Evolutionary conservation across 2,888 invertebrate species (phyloP), one percentile per base, ranked within the genome.

Genomic region (Microctonus aethiopoides): DNA sequence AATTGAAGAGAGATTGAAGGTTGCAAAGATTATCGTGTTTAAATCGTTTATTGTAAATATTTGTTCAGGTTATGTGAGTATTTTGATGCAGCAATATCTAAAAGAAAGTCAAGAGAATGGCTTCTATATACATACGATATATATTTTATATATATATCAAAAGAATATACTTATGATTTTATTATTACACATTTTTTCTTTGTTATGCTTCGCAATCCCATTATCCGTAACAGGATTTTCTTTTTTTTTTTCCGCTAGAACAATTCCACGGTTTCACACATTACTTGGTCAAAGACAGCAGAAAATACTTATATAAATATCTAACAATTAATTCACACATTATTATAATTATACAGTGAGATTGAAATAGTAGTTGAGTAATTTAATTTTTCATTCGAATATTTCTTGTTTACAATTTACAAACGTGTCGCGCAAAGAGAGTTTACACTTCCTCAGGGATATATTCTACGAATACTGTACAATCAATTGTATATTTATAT

Each of bases 381-480:
- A 63, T 63, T 16, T 29, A 29, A 46, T 62, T 57, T 57, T 26
- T 56, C 52, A 20, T 56, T 20, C 13, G 46, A 46, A 39, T 22
- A n/a, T n/a, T n/a, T n/a, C n/a, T n/a, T n/a, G n/a, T n/a, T n/a
- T n/a, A 51, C 26, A 36, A 24, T n/a, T n/a, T n/a, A 51, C 26
- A 36, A 24, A 56, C 56, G 26, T 26, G 39, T 57, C 20, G 32
- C 32, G 16, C n/a, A 57, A 57, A 65, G 39, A 39, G 26, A 65
- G 39, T 61, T 54, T 36, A 52, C 61, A 61, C 36, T 67, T 36
- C 52, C 59, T 52, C 29, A 3, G 22, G 26, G 63, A 16, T 52
- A 34, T 68, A n/a, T n/a, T 68, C 67, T 39, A 36, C 60, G 67
- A 68, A 68, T 20, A 60, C 56, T 24, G 41, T n/a, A n/a, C 66